A percentile compares a stretch with the other conserved stretches of the same genome.
phyloP scores from a whole-genome alignment of 1,140 invertebrate species.

The Adoxophyes honmai region DNA sequence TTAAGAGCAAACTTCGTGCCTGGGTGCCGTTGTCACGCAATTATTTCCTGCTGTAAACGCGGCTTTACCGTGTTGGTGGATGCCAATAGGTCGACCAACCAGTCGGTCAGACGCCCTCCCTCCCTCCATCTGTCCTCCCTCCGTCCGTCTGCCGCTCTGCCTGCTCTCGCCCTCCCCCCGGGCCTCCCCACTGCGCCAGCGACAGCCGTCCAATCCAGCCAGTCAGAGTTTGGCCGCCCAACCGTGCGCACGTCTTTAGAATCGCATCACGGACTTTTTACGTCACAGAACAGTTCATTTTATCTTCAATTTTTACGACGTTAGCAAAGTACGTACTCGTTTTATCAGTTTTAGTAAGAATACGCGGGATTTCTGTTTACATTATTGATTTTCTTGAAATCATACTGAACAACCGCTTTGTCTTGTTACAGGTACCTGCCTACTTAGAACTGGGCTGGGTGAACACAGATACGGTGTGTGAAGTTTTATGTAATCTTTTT shows the following conservation, averaged over 20 bases:
- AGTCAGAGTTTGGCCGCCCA: conserved; percentile 59
- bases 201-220: conserved; percentile 28
- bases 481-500: conserved; percentile 69
- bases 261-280: conserved; percentile 43
- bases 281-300: conserved; percentile 65
- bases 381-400: conserved; percentile 26
- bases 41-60: conserved; percentile 11
- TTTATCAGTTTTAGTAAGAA: conserved; percentile 19
- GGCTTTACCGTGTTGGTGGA: conserved; percentile 16
- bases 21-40: background rate
- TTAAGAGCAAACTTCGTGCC: background rate
- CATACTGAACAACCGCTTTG: conserved; percentile 63
- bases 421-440: conserved; percentile 74
- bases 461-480: conserved; percentile 70
- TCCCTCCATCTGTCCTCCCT: conserved; percentile 62
- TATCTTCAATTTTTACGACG: conserved; percentile 42
- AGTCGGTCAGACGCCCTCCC: conserved; percentile 71
- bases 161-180: conserved; percentile 44
- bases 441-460: conserved; percentile 70
- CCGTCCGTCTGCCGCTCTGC: conserved; percentile 31
- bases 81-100: conserved; percentile 73
- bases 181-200: conserved; percentile 44
- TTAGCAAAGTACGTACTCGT: conserved; percentile 43
- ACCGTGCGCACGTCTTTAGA: conserved; percentile 30
- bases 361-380: conserved; percentile 14